A percentile compares a stretch with the other conserved stretches of the same genome.
Evolutionary conservation across 2,888 invertebrate genomes (phyloP).

Genomic region (Eupithecia subfuscata): DNA sequence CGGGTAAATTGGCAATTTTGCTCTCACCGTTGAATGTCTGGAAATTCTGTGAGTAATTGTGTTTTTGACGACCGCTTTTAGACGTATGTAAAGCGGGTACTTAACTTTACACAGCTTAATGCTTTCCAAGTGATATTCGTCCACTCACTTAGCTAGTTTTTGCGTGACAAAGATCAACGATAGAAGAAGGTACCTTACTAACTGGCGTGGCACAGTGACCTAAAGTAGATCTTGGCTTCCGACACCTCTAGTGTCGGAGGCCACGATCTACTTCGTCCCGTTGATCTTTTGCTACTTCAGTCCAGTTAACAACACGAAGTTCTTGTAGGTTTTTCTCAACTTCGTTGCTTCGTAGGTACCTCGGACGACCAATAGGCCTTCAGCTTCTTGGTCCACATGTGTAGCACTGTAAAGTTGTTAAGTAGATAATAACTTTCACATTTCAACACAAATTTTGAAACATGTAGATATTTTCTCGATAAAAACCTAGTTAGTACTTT

Average conservation of each 20-base stretch:
- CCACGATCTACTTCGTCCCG: not conserved
- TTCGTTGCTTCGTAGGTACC: not conserved
- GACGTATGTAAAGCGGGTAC: slow-evolving; percentile 1
- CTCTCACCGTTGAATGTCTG: slow-evolving; percentile 19
- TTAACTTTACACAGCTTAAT: not conserved
- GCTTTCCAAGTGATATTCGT: not conserved
- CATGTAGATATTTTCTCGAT: not conserved
- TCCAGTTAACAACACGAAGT: not conserved
- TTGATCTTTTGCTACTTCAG: not conserved
- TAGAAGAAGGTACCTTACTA: not conserved
- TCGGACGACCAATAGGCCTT: not conserved
- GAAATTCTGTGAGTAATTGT: slow-evolving; percentile 19
- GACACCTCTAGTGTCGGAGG: too few relatives aligned
- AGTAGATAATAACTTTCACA: not conserved
- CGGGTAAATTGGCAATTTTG: slow-evolving; percentile 31
- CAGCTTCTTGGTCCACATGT: too few relatives aligned
- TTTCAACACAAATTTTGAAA: not conserved
- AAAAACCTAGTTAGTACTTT: not conserved
- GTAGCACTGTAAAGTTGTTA: too few relatives aligned
- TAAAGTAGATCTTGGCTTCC: not conserved
- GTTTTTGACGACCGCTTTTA: not conserved
- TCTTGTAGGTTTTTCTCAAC: not conserved
- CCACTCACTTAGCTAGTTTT: not conserved
- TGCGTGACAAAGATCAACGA: not conserved
- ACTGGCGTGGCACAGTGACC: not conserved